Evolutionary conservation across 2,888 invertebrate species (phyloP).

Genomic region (Tipula confusa): DNA sequence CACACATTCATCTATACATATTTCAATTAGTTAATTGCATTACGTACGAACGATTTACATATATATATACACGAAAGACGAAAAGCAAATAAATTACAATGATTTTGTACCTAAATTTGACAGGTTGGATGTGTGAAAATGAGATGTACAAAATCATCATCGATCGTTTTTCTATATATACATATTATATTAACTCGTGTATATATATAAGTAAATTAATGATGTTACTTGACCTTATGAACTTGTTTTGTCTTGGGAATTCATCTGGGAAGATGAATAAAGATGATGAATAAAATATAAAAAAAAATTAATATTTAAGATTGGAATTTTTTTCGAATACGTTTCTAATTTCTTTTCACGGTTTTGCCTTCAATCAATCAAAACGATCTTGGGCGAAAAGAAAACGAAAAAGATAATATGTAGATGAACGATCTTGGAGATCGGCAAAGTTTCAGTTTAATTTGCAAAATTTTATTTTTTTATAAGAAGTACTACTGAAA

Average conservation of each 20-base stretch:
- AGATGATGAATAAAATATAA: neutral
- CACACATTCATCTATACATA: neutral
- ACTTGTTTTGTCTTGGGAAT: constrained; percentile 1
- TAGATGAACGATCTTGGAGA: neutral
- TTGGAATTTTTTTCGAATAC: neutral
- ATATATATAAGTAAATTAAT: neutral
- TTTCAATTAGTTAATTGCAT: neutral
- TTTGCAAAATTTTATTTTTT: neutral
- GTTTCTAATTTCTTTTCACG: neutral
- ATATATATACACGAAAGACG: neutral
- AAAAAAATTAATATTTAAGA: neutral
- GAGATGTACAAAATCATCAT: neutral
- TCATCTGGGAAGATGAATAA: neutral
- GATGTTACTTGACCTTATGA: neutral
- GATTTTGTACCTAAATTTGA: neutral
- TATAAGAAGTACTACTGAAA: neutral
- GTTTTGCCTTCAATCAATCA: constrained; percentile 3
- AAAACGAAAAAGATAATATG: neutral
- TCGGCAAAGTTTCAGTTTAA: neutral
- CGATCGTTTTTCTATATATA: neutral
- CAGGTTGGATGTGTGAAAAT: neutral
- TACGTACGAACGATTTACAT: neutral
- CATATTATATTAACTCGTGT: neutral
- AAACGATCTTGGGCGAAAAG: neutral
- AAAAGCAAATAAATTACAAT: neutral